Base-by-base conservation (phyloP, 2,113 vertebrate species). In the Amphiprion percula region DNA sequence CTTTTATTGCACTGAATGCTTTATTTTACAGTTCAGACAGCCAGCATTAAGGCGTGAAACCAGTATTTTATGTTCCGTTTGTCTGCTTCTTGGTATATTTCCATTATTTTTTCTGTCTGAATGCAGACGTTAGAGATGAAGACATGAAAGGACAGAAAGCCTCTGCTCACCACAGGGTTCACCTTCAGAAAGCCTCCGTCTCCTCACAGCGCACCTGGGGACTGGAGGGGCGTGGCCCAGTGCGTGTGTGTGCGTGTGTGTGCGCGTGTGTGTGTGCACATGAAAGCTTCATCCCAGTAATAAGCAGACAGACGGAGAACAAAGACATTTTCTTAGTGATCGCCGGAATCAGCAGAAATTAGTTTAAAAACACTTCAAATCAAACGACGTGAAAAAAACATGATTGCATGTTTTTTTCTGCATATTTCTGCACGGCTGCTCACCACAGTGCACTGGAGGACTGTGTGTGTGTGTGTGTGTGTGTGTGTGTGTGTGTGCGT, bases 181-280 rank as follows among this genome's bases (percentile, higher is more conserved):
- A 91, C 89, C 87, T 91, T 91, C 91, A 91, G 61, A 91, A 77
- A 83, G 86, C 68, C 68, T 86, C 66, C 66, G 75, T 85, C 70
- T 91, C 81, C 59, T 68, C 83, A 80, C 79, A 73, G 67, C 7
- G 72, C 89, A 89, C 79, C 89, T 86, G 87, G 88, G 89, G 84
- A 87, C 63, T 39, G 7, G 15, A 65, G 74, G 85, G 86, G 87
- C 6, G 79, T 87, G 81, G 84, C 78, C 78, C 49, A 8, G 7
- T 68, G 54, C 41, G 30, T 41, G 14, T 58, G 23, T 64, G 33
- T 64, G 23, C 64, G 52, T 37, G 41, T 41, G 49, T 62, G 26
- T 46, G 46, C 52, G 68, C 60, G 24, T 54, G 8, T 50, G 26
- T 26, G 19, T 7, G 46, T 16, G 46, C 15, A 47, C 44, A 2